Evolutionary conservation across 2,888 invertebrate species (phyloP).

Genomic region (Odontomyia ornata): DNA sequence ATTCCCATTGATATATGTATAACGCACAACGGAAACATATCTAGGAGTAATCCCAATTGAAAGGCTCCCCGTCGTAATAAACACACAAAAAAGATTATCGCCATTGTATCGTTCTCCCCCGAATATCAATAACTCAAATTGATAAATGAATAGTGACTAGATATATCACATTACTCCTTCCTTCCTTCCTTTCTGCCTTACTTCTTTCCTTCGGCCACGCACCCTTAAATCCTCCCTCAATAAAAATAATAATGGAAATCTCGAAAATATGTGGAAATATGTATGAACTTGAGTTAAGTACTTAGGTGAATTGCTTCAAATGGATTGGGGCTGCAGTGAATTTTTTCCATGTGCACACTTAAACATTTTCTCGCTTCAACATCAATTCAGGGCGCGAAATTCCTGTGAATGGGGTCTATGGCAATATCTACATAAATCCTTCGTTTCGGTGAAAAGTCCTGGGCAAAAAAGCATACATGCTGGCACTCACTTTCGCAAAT

Average conservation of each 20-base stretch:
- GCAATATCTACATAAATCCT: background rate
- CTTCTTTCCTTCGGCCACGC: too few relatives aligned
- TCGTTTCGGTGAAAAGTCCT: too few relatives aligned
- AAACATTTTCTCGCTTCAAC: background rate
- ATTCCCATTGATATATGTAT: background rate
- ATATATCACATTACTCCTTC: constrained; percentile 20
- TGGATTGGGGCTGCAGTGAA: constrained; percentile 1
- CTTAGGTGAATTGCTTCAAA: constrained; percentile 8
- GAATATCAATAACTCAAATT: constrained; percentile 23
- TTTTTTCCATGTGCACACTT: constrained; percentile 2
- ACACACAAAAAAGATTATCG: background rate
- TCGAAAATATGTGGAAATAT: constrained; percentile 9
- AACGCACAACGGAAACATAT: background rate
- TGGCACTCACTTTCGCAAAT: background rate
- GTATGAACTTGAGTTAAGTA: constrained; percentile 3
- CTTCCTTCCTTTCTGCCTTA: background rate
- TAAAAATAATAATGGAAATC: constrained; percentile 7
- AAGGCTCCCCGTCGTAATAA: background rate
- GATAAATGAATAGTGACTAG: constrained; percentile 26
- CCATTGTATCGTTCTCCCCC: background rate
- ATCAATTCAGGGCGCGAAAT: background rate
- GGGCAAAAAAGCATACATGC: background rate
- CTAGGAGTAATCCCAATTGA: background rate
- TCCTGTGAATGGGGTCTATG: background rate
- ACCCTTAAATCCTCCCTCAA: too few relatives aligned